Evolutionary conservation across 2,797 vertebrate species (phyloP), one percentile per base, ranked within the genome.

Genomic region (Vultur gryphus): DNA sequence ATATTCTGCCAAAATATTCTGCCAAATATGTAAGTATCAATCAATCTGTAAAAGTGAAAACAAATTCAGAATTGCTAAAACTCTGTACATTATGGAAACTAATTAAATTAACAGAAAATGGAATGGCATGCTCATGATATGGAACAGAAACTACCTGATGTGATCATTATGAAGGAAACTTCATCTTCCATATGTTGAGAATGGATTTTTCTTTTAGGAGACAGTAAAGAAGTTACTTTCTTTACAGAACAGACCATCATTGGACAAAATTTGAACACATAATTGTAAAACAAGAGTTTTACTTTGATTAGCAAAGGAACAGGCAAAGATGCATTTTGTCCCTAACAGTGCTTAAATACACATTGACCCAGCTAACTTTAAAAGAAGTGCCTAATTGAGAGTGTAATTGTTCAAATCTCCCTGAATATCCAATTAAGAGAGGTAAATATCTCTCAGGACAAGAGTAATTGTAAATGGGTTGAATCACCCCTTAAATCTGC

Each of bases 1-100:
- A 55, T 70, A 89, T 67, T 92, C 86, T 88, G 76, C 83, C 83
- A 91, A 90, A 93, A 76, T 61, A 72, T 33, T 93, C 81, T 90
- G 52, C 70, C 76, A 96, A 81, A 88, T 69, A 62, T 48, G 15
- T 75, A 87, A 80, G 11, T 65, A 77, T 87, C 61, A 82, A 58
- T 90, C 78, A 86, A 61, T 78, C 79, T 88, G 69, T 93, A 77
- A 67, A 65, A 91, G 9, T 31, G 54, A 90, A 95, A 93, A 57
- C 37, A 80, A 93, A 82, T 54, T 66, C 9, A 24, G 35, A 81
- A 91, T 90, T 91, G 12, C 23, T 75, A 58, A 84, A 91, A 65
- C 25, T 78, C 65, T 72, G 13, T 71, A 21, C 29, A 52, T 61
- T 16, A 35, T 58, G 26, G 24, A 83, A 94, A 54, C 41, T 43